Percentiles rank a stretch among this genome's conserved stretches.
phyloP scores from a whole-genome alignment of 2,113 vertebrate genomes.

The Seriola quinqueradiata region DNA sequence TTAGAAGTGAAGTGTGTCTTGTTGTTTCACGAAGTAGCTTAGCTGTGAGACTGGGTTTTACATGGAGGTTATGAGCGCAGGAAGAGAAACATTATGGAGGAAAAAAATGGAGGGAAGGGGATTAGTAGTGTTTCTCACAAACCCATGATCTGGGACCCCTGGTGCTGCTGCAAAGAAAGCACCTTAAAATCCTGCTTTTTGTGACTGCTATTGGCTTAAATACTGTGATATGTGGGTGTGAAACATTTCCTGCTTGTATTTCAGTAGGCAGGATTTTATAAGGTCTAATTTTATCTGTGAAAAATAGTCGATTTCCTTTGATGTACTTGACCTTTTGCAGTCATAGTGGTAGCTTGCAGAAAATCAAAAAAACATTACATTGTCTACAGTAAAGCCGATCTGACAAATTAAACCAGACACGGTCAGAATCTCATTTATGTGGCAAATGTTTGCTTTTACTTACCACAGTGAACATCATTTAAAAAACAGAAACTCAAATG shows the following conservation, averaged over 20 bases:
- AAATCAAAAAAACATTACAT: neutral
- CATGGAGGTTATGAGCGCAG: constrained; percentile 22
- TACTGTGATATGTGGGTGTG: neutral
- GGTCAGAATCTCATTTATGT: neutral
- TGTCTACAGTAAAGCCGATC: neutral
- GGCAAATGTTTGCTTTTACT: neutral
- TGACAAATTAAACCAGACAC: neutral
- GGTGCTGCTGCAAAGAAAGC: constrained; percentile 32
- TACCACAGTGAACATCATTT: neutral
- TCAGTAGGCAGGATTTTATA: neutral
- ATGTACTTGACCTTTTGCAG: constrained; percentile 1
- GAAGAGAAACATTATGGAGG: constrained; percentile 29
- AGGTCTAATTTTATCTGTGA: neutral
- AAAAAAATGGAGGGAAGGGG: constrained; percentile 40
- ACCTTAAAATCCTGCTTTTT: constrained; percentile 32
- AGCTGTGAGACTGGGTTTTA: constrained; percentile 45
- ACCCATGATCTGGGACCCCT: constrained; percentile 42
- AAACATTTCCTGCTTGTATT: constrained; percentile 13
- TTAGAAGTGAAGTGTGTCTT: constrained; percentile 50
- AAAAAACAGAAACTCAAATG: neutral
- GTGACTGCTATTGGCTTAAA: constrained; percentile 12
- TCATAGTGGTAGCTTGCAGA: neutral
- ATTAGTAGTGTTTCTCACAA: constrained; percentile 59
- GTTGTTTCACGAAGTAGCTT: constrained; percentile 55
- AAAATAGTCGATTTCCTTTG: neutral